Evolutionary conservation across 2,797 vertebrate species (phyloP), one percentile per base, ranked within the genome.

Genomic region (Alosa sapidissima): DNA sequence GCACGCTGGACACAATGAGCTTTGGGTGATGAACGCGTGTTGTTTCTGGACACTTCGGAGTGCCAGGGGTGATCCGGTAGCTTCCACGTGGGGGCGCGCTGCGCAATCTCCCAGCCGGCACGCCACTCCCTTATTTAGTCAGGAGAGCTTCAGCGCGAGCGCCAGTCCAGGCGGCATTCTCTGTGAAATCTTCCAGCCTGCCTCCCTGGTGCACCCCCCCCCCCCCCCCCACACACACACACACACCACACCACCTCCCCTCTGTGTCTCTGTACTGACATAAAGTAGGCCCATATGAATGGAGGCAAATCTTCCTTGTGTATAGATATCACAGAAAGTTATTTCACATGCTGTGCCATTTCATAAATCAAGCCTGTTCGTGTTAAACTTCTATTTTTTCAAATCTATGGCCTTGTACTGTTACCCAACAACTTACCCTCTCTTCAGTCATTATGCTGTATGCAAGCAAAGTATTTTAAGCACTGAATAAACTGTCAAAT

Each of bases 101-200:
- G 45, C 51, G 88, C 86, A 85, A 87, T 86, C 87, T 89, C 89
- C 82, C 83, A 87, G 14, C 65, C 36, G 19, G 14, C 14, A 75
- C 90, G 28, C 85, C 87, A 91, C 91, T 90, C 91, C 93, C 93
- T 93, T 94, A 94, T 95, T 95, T 95, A 95, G 94, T 90, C 92
- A 93, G 88, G 89, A 93, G 81, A 82, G 49, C 86, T 45, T 75
- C 68, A 19, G 14, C 14, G 14, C 33, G 36, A 75, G 55, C 81
- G 48, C 48, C 87, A 85, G 85, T 87, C 58, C 89, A 51, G 75
- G 87, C 86, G 88, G 82, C 88, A 86, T 85, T 87, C 87, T 83
- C 10, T 13, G 48, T 82, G 84, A 87, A 65, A 83, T 84, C 54
- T 84, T 82, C 75, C 68, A 58, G 60, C 52, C 36, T 47, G 49